These are phyloP conservation scores for Ophioderma brevispina DNA, from an alignment of 35 echinoderm and acorn worm genomes.

Conservation along the genomic window DNA sequence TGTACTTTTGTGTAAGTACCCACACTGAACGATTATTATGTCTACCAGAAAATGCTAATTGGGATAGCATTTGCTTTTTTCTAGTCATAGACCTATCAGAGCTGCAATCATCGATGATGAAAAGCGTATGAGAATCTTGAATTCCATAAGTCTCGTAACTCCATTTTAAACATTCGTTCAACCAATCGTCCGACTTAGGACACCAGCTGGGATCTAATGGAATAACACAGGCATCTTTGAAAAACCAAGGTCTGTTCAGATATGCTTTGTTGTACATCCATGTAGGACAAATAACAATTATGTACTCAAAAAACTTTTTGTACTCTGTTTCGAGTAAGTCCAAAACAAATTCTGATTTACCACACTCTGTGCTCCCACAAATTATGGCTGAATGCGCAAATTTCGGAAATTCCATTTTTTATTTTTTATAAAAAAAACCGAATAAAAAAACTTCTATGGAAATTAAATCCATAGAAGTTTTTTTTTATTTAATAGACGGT, in stretches of 20 bases:
- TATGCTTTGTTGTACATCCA: slow-evolving; percentile 28
- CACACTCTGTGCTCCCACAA: slow-evolving; percentile 25
- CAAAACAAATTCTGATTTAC: slow-evolving; percentile 43
- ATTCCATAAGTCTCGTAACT: neutral
- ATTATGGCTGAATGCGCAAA: neutral
- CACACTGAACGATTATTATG: neutral
- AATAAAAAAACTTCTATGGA: neutral
- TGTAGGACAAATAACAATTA: slow-evolving; percentile 32
- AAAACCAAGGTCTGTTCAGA: slow-evolving; percentile 23
- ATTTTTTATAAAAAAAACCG: neutral
- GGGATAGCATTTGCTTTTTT: neutral
- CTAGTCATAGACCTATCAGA: neutral
- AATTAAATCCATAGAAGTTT: no score
- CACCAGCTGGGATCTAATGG: neutral
- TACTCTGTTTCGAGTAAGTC: slow-evolving; percentile 34
- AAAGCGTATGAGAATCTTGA: neutral
- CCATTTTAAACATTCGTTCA: neutral
- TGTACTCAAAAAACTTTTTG: slow-evolving; percentile 34
- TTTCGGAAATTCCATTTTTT: neutral
- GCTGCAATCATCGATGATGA: neutral
- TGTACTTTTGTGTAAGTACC: neutral
- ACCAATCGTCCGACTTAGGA: neutral
- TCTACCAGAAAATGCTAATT: neutral
- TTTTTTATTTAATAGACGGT: neutral
- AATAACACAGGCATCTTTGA: neutral